Percentiles rank a stretch among this genome's conserved stretches.
These are phyloP conservation scores for Euura saliciscinereae DNA, from an alignment of 1,140 invertebrate genomes.

Conservation along the genomic window DNA sequence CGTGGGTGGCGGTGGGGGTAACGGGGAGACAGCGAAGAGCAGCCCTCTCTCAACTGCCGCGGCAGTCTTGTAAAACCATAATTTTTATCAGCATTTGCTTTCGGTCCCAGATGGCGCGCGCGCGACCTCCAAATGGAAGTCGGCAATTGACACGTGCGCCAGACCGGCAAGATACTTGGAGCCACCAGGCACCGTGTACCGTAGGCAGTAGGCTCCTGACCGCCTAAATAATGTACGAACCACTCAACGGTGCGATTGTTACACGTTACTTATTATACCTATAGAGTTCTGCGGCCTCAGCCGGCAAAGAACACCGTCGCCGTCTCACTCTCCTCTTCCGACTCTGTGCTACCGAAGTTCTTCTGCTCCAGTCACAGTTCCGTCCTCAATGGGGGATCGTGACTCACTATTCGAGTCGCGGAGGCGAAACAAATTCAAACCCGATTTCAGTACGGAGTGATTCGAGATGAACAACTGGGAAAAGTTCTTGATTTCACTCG, in stretches of 20 bases:
- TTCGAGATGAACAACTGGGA: too few species aligned
- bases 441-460: too few species aligned
- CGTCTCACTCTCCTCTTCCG: too few species aligned
- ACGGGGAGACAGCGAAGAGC: background rate
- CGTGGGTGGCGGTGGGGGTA: background rate
- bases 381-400: too few species aligned
- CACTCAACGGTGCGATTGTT: constrained; percentile 1
- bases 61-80: background rate
- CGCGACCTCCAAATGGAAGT: background rate
- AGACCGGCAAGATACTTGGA: background rate
- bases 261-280: background rate
- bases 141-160: constrained; percentile 6
- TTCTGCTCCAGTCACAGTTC: too few species aligned
- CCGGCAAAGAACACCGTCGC: too few species aligned
- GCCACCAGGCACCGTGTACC: background rate
- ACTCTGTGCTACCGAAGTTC: too few species aligned
- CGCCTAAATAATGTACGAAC: constrained; percentile 3
- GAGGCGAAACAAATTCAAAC: too few species aligned
- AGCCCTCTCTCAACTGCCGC: background rate
- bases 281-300: background rate
- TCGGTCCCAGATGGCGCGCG: constrained; percentile 2
- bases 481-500: too few species aligned
- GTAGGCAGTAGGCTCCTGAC: background rate
- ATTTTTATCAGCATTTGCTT: constrained; percentile 5
- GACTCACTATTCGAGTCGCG: too few species aligned